phyloP scores from a whole-genome alignment of 2,113 vertebrate genomes.

The Ammodytes dubius region DNA sequence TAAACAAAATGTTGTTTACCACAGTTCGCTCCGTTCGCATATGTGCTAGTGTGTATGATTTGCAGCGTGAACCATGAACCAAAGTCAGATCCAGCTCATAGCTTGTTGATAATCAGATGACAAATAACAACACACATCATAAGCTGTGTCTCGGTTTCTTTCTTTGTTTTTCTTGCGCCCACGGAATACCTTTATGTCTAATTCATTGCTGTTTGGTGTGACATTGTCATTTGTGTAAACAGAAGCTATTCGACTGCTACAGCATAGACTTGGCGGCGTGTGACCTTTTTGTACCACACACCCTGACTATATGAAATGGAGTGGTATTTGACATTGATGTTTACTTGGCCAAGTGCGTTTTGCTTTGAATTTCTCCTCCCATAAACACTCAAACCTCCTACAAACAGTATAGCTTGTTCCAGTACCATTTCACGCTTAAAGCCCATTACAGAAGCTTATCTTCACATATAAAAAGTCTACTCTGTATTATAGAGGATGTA shows the following conservation, averaged over 20 bases:
- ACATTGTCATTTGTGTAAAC: constrained; percentile 21
- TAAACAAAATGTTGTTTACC: not conserved
- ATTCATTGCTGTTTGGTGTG: constrained; percentile 35
- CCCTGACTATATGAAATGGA: constrained; percentile 23
- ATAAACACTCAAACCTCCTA: not conserved
- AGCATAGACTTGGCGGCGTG: constrained; percentile 19
- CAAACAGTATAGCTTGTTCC: constrained; percentile 5
- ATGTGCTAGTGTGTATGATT: constrained; percentile 10
- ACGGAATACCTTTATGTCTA: constrained; percentile 40
- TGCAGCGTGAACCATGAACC: not conserved
- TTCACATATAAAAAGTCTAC: constrained; percentile 8
- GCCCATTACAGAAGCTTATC: constrained; percentile 27
- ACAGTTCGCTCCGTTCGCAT: not conserved
- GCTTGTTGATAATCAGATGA: not conserved
- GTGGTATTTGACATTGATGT: constrained; percentile 8
- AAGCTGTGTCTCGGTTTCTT: not conserved
- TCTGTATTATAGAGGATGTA: not conserved
- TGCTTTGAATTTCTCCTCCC: constrained; percentile 2
- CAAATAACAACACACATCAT: not conserved
- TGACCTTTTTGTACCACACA: constrained; percentile 34
- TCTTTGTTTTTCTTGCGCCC: constrained; percentile 14
- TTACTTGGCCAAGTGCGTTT: constrained; percentile 1
- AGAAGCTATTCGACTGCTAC: not conserved
- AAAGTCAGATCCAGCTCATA: not conserved
- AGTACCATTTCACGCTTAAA: constrained; percentile 22